Conservation (phyloP, 53 echinoderm and acorn worm genomes). For the Arbacia lixula region DNA sequence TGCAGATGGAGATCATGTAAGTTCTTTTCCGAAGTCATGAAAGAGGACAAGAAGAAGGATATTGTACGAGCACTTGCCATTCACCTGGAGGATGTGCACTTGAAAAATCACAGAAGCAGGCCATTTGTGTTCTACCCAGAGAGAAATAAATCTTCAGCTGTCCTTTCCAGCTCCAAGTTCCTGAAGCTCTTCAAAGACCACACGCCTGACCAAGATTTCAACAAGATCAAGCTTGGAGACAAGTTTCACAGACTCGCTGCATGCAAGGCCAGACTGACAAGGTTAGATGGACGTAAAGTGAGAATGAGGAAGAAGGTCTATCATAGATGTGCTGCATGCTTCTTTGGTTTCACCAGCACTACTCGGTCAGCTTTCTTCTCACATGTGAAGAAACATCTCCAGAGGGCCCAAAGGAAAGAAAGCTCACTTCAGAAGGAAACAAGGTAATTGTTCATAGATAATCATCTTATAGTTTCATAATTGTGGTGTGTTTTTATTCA, state of each 20-base stretch:
- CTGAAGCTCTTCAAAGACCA: slow-evolving; percentile 16
- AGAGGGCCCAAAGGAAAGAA: neutral
- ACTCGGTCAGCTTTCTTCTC: neutral
- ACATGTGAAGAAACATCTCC: slow-evolving; percentile 29
- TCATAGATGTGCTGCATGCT: slow-evolving; percentile 21
- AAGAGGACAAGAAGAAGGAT: slow-evolving; percentile 10
- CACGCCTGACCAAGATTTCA: slow-evolving; percentile 17
- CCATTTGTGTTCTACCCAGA: neutral
- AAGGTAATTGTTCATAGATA: too few species aligned
- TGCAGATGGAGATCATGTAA: neutral
- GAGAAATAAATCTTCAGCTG: slow-evolving; percentile 17
- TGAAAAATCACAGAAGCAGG: slow-evolving; percentile 3
- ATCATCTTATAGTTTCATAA: too few species aligned
- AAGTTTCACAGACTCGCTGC: neutral
- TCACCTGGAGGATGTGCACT: slow-evolving; percentile 10
- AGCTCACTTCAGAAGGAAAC: neutral
- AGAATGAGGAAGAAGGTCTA: neutral
- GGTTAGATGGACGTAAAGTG: slow-evolving; percentile 10
- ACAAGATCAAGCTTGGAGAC: slow-evolving; percentile 6
- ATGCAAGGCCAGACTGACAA: neutral
- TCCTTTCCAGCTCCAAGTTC: neutral
- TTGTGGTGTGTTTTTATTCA: too few species aligned
- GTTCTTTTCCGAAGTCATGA: slow-evolving; percentile 48
- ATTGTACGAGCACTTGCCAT: slow-evolving; percentile 29
- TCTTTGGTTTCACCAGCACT: slow-evolving; percentile 27